Evolutionary conservation across 35 echinoderm and acorn worm species (phyloP).

Genomic region (Holothuria glaberrima): DNA sequence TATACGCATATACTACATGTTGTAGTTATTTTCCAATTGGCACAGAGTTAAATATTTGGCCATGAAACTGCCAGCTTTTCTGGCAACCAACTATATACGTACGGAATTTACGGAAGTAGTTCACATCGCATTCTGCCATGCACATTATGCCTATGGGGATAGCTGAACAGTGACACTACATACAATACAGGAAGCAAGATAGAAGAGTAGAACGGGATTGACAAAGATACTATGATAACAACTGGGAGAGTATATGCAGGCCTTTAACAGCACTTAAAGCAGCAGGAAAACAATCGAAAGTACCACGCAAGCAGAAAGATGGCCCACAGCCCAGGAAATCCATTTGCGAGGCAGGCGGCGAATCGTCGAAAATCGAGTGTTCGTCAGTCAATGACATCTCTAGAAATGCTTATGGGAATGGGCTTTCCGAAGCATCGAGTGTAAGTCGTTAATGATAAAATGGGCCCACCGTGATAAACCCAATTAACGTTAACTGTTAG

Average conservation of each 20-base stretch:
- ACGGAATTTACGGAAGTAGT: background rate
- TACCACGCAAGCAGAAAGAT: background rate
- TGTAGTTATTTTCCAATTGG: no score
- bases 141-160: background rate
- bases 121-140: background rate
- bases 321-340: conserved; percentile 55
- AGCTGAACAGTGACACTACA: no score
- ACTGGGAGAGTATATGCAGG: background rate
- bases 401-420: conserved; percentile 73
- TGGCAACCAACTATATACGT: conserved; percentile 4
- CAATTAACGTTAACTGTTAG: no score
- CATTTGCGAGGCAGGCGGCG: conserved; percentile 6
- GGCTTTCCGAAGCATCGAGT: conserved; percentile 72
- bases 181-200: no score
- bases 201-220: no score
- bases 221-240: no score
- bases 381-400: conserved; percentile 27
- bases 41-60: no score
- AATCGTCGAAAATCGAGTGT: conserved; percentile 33
- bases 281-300: background rate
- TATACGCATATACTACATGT: no score
- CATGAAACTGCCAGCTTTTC: no score
- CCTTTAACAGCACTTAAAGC: background rate
- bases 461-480: no score
- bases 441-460: conserved; percentile 49